Conservation (phyloP, 2,113 vertebrate genomes). For the Speoplatyrhinus poulsoni region DNA sequence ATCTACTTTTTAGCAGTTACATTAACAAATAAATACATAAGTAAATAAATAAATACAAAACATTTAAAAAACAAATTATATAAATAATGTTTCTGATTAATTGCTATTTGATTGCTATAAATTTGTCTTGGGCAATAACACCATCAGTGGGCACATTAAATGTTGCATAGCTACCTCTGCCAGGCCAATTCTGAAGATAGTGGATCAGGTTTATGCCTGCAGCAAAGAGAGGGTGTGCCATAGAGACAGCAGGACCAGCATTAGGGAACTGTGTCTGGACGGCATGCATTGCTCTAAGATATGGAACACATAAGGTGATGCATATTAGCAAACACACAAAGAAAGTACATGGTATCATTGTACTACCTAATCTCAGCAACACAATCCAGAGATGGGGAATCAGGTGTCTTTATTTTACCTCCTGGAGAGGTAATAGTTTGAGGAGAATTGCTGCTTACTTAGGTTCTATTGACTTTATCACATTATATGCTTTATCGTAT, state of each 20-base stretch:
- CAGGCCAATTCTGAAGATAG: constrained; percentile 69
- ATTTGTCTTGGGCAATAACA: not conserved
- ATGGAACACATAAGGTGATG: not conserved
- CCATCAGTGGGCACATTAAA: not conserved
- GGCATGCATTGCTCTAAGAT: constrained; percentile 48
- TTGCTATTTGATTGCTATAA: not conserved
- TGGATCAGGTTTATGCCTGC: constrained; percentile 49
- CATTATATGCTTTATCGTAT: no score
- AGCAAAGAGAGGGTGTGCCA: constrained; percentile 38
- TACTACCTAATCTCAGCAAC: no score
- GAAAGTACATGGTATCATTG: no score
- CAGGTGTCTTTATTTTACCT: no score
- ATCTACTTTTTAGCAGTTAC: no score
- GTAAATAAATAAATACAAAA: no score
- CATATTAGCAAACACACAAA: constrained; percentile 4
- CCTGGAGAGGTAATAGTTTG: no score
- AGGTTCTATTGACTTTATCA: no score
- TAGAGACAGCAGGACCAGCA: constrained; percentile 27
- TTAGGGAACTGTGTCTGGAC: constrained; percentile 54
- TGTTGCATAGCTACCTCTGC: constrained; percentile 59
- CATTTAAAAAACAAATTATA: not conserved
- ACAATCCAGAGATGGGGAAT: no score
- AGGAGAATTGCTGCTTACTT: no score
- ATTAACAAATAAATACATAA: no score
- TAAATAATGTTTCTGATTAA: not conserved